Base-by-base conservation (phyloP, 2,797 vertebrate species). In the Melanotaenia pygmaea region DNA sequence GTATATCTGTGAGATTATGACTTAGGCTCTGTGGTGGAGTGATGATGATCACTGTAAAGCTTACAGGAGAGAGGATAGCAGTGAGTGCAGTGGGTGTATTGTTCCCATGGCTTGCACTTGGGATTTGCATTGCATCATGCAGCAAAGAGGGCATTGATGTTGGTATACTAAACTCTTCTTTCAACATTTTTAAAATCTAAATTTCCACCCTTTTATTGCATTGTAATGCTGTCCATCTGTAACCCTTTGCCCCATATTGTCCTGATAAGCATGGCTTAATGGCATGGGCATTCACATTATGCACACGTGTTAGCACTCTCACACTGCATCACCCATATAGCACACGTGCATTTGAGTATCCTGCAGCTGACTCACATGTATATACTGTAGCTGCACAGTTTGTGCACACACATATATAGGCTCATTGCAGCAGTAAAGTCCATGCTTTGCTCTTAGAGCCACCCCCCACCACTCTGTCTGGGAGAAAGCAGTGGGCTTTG, bases 401-500 rank as follows among this genome's bases (percentile, higher is more conserved):
- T 82, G 47, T 67, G 18, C 53, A 63, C 43, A 38, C 60, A 67
- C 67, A 80, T 37, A 26, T 56, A 63, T 12, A 70, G n/a, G 20
- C 26, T 61, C 32, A 65, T 45, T 77, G 64, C 77, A 62, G 70
- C 79, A 76, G 70, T 43, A 79, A 80, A 80, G 88, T 85, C 76
- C 88, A 88, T 77, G 82, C 66, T 3, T 73, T 88, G 64, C 84
- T 80, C 74, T 77, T 69, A 72, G 76, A 80, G 75, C 78, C 83
- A 22, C 79, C 85, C 80, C 80, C 88, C 85, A 75, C 82, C 82
- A 70, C 76, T 79, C 88, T 82, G 90, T 89, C 90, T 92, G 85
- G 63, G 79, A 89, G 86, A 90, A 92, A 86, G 84, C 84, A 91
- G 84, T 90, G 84, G 90, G 90, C 89, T 92, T 93, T 93, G 92